Base-by-base conservation (phyloP, 2,113 vertebrate species). In the Triplophysa dalaica region DNA sequence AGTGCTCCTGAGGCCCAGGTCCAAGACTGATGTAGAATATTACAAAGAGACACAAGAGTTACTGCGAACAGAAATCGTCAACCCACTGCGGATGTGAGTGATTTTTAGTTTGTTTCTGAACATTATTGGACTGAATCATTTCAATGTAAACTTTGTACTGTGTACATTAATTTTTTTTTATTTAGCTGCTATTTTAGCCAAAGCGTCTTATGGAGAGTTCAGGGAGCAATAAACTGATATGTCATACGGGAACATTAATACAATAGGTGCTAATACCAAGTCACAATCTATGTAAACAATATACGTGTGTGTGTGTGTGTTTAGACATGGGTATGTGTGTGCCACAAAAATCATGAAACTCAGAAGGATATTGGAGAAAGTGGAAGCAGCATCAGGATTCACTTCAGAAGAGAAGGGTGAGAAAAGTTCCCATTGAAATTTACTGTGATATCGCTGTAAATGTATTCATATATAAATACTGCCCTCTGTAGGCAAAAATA, bases 331-430 rank as follows among this genome's bases (percentile, higher is more conserved):
- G 54, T 99, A 99, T 73, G 97, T 99, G 63, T 99, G 97, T 87
- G 98, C 98, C 75, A 99, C 97, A 60, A 99, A 99, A 93, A 96
- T 99, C 85, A 98, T 99, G 98, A 98, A 99, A 87, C 89, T 99
- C 70, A 94, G 98, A 89, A 96, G 98, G 88, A 97, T 99, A 85
- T 92, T 99, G 89, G 98, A 99, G 90, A 99, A 98, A 89, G 96
- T 99, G 80, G 97, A 98, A 85, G 97, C 96, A 76, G 96, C 97
- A 0, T 98, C 97, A 84, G 97, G 98, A 80, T 99, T 99, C 89
- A 99, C 98, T n/a, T 99, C 96, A 77, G 98, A 99, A 88, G 97
- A 99, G 87, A 99, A 99, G 95, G 97, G 97, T 98, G 85, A 85
- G 43, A 66, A 6, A 8, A 2, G 33, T 4, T 65, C 19, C 29